A percentile compares a stretch with the other conserved stretches of the same genome.
Evolutionary conservation across 2,797 vertebrate species (phyloP).

Genomic region (Miichthys miiuy): DNA sequence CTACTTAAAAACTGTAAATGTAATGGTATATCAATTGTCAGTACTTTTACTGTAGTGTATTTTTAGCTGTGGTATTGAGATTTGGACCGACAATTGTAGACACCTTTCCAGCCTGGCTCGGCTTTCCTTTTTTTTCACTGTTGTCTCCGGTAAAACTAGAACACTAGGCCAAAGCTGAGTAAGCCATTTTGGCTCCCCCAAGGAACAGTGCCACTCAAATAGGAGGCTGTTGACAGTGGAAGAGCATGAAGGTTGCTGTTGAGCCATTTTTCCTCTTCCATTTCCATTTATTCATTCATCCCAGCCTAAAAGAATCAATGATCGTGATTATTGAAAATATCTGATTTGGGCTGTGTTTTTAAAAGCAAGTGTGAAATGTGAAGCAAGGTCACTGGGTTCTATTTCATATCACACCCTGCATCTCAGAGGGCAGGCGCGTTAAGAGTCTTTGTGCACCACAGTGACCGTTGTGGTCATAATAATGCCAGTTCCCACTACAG

Average conservation of each 20-base stretch:
- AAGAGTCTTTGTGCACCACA: constrained; percentile 6
- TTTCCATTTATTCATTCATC: neutral
- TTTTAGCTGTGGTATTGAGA: constrained; percentile 36
- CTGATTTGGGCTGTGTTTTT: neutral
- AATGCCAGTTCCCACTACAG: constrained; percentile 49
- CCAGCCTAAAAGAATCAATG: constrained; percentile 31
- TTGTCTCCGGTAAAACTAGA: constrained; percentile 44
- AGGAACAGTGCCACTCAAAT: constrained; percentile 28
- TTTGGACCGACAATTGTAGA: constrained; percentile 31
- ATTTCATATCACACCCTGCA: constrained; percentile 25
- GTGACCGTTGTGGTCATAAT: constrained; percentile 51
- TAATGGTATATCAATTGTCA: constrained; percentile 20
- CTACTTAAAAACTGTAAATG: constrained; percentile 24
- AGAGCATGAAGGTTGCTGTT: constrained; percentile 14
- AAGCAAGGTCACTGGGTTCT: constrained; percentile 64
- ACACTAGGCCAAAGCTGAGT: constrained; percentile 46
- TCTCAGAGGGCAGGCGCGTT: constrained; percentile 20
- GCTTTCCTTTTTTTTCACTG: constrained; percentile 17
- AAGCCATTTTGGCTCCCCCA: constrained; percentile 12
- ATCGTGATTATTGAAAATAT: constrained; percentile 38
- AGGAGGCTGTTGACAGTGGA: constrained; percentile 35
- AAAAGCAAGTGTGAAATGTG: neutral
- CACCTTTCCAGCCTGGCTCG: constrained; percentile 23
- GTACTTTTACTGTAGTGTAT: constrained; percentile 36
- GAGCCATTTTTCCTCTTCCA: neutral